Evolutionary conservation across 2,888 invertebrate species (phyloP), one percentile per base, ranked within the genome.

Genomic region (Euplexia lucipara): DNA sequence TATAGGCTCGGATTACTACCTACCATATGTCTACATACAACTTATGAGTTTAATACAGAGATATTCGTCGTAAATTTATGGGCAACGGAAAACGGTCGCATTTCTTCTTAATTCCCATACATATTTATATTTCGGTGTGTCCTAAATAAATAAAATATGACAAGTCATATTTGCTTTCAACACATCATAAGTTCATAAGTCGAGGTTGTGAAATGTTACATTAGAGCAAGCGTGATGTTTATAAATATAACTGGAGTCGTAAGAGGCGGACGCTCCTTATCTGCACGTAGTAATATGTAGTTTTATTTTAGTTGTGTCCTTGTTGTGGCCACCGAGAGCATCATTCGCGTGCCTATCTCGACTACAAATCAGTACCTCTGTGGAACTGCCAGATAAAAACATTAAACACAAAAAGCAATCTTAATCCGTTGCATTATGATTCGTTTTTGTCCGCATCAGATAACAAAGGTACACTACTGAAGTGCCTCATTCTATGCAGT

Each of bases 251-350:
- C 82, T 84, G 74, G 81, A 82, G 76, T 76, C 73, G 76, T 82
- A 81, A 82, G 71, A 84, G 78, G 79, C 83, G 86, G 86, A 87
- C 85, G 81, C 75, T 70, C 79, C 84, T 88, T 89, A 91, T 89
- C 90, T 84, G 65, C 67, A 83, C 81, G 85, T 85, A 87, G 85
- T 88, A 88, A 86, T 83, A 72, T 83, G 85, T 89, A 88, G 86
- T 92, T 92, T 92, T 91, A 90, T 92, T 93, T 90, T 87, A 88
- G 85, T 86, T 85, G 83, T 89, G 91, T 92, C 91, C 90, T 91
- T 92, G 89, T 90, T 90, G 90, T 85, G 88, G 86, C 84, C 84
- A 83, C 85, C 83, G 88, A 89, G 91, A 91, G 89, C 88, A 91
- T 92, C 92, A 92, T 91, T 91, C 90, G 88, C 87, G 83, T 83